phyloP scores from a whole-genome alignment of 2,888 invertebrate species.

The Opisthograptis luteolata region DNA sequence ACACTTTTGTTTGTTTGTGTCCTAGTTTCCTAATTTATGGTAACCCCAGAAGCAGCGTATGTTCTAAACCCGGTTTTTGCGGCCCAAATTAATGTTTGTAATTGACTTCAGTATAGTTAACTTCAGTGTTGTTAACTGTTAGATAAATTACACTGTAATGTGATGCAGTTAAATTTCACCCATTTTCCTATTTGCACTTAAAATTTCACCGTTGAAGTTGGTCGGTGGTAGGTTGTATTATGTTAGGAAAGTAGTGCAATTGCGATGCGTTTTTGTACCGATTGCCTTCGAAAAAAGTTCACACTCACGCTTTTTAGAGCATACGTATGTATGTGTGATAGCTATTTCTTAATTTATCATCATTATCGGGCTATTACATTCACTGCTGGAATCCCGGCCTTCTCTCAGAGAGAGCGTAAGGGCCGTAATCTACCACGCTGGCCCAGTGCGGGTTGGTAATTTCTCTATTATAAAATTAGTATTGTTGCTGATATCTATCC shows the following conservation, averaged over 20 bases:
- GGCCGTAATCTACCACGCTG: no score
- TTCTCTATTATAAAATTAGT: no score
- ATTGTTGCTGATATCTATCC: no score
- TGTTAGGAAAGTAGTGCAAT: neutral
- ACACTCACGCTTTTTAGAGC: no score
- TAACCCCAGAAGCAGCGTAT: conserved; percentile 11
- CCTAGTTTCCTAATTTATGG: conserved; percentile 10
- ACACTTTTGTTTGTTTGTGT: no score
- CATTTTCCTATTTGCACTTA: conserved; percentile 10
- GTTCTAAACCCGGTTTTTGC: conserved; percentile 33
- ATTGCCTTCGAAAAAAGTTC: neutral
- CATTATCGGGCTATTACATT: no score
- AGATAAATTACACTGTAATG: conserved; percentile 43
- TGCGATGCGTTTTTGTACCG: conserved; percentile 7
- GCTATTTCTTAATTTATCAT: no score
- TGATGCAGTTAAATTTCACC: conserved; percentile 35
- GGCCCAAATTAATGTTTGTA: conserved; percentile 49
- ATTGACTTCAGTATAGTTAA: conserved; percentile 46
- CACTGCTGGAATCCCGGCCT: no score
- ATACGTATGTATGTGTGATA: no score
- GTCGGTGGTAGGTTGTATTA: neutral
- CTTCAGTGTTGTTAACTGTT: conserved; percentile 42
- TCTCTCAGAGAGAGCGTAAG: no score
- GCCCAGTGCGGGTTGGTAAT: no score
- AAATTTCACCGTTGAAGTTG: conserved; percentile 1